A percentile compares a stretch with the other conserved stretches of the same genome.
Conservation (phyloP, 2,888 invertebrate genomes). For the Mesorhabditis belari region DNA sequence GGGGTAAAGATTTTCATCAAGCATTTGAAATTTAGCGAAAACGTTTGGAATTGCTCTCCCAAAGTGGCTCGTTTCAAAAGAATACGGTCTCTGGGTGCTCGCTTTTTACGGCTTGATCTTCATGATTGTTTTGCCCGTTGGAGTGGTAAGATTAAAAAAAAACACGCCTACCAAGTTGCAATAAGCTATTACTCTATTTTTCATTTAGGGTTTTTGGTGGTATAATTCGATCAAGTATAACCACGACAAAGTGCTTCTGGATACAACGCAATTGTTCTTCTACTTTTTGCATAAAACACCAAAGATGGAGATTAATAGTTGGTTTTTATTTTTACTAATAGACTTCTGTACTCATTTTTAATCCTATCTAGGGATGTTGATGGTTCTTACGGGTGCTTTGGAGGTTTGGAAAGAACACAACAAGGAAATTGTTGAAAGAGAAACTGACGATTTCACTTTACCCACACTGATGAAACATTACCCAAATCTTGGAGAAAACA, state of each 20-base stretch:
- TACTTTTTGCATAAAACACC: slow-evolving; percentile 92
- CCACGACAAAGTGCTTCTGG: slow-evolving; percentile 82
- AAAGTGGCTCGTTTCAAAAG: slow-evolving; percentile 98
- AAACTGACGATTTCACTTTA: slow-evolving; percentile 88
- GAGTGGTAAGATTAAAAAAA: slow-evolving; percentile 60
- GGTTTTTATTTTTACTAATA: slow-evolving; percentile 23
- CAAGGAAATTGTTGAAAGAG: slow-evolving; percentile 82
- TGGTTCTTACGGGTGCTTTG: slow-evolving; percentile 90
- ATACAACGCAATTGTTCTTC: slow-evolving; percentile 93
- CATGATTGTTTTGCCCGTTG: slow-evolving; percentile 80
- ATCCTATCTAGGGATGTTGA: slow-evolving; percentile 66
- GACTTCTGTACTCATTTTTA: neutral
- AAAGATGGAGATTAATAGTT: slow-evolving; percentile 83
- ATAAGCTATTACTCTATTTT: neutral
- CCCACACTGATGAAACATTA: slow-evolving; percentile 81
- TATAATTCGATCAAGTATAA: slow-evolving; percentile 93
- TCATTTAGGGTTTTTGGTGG: slow-evolving; percentile 84
- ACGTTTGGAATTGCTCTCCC: slow-evolving; percentile 98
- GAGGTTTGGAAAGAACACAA: slow-evolving; percentile 92
- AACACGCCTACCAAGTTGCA: too few relatives aligned
- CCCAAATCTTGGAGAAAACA: slow-evolving; percentile 83
- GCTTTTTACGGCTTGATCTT: slow-evolving; percentile 90
- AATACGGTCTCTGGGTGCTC: slow-evolving; percentile 91
- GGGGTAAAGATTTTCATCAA: neutral
- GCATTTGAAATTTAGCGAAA: slow-evolving; percentile 66